These are phyloP conservation scores for Amaurobius ferox DNA, from an alignment of 2,888 invertebrate species.

Conservation along the genomic window DNA sequence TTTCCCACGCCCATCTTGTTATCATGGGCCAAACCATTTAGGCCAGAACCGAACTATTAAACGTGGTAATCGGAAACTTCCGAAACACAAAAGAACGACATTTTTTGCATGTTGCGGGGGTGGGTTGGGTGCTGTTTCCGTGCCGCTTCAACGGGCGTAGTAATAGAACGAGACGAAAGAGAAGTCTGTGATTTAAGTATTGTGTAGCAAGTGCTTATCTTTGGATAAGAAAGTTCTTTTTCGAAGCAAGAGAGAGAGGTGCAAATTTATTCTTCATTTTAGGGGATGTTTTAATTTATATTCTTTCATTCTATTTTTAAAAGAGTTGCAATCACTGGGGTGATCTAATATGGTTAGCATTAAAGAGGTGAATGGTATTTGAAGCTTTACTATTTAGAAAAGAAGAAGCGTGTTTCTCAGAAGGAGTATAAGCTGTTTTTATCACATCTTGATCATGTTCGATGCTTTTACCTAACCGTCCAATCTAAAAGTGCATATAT, in stretches of 20 bases:
- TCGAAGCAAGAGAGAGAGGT: not conserved
- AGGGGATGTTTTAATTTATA: not conserved
- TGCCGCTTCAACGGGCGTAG: not conserved
- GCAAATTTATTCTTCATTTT: not conserved
- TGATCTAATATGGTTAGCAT: no score
- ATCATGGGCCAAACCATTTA: slow-evolving; percentile 1
- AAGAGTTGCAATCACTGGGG: no score
- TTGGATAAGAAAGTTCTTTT: not conserved
- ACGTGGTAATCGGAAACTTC: slow-evolving; percentile 19
- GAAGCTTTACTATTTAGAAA: no score
- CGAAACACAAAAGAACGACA: slow-evolving; percentile 16
- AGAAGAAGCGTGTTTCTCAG: no score
- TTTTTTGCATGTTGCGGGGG: not conserved
- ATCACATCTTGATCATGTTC: no score
- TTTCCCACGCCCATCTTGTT: slow-evolving; percentile 36
- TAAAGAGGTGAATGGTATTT: no score
- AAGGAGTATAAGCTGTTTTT: no score
- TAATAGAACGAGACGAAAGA: not conserved
- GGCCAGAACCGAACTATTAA: slow-evolving; percentile 8
- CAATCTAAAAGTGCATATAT: no score
- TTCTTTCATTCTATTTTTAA: not conserved
- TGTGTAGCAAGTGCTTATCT: not conserved
- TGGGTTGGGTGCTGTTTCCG: slow-evolving; percentile 5
- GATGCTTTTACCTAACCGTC: no score
- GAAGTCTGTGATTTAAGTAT: no score